Evolutionary conservation across 2,797 vertebrate species (phyloP), one percentile per base, ranked within the genome.

Genomic region (Pseudomugil gertrudae): DNA sequence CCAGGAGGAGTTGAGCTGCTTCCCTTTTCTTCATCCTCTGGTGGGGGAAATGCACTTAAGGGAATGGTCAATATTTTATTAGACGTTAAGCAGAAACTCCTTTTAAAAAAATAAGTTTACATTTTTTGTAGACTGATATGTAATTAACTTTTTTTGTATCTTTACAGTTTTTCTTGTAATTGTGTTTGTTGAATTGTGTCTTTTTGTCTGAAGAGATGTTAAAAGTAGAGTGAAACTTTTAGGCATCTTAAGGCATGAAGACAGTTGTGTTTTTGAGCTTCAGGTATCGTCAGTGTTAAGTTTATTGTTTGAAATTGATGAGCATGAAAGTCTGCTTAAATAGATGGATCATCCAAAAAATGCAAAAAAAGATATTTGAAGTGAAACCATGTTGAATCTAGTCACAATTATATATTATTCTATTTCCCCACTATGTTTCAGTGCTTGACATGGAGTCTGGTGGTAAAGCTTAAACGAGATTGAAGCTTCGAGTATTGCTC

Each of bases 391-490:
- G 14, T 15, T 60, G 2, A n/a, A 21, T 13, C 14, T 27, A 45
- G 36, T 50, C 30, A 17, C 45, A 21, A 35, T 45, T 64, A 45
- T 35, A 33, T 36, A 63, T 73, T 63, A 29, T 68, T 66, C 29
- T 14, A 77, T 72, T 21, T 19, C 19, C 61, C 9, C 23, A 35
- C 43, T 52, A 24, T 21, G 53, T 67, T 68, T 33, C 33, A 5
- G 32, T 9, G 21, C 47, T 54, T 71, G 76, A 76, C 57, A 76
- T 78, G 75, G 71, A 63, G 61, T 66, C 36, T 26, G 27, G 26
- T 38, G 2, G 35, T 60, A 29, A 62, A 61, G 21, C 43, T 54
- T 30, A 66, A 32, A 9, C 23, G 65, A 26, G 48, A 72, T 26
- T 52, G 10, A 43, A 45, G 61, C 55, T 50, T 0, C 50, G 40